A percentile compares a stretch with the other conserved stretches of the same genome.
phyloP scores from a whole-genome alignment of 2,797 vertebrate genomes.

The Linurgus olivaceus region DNA sequence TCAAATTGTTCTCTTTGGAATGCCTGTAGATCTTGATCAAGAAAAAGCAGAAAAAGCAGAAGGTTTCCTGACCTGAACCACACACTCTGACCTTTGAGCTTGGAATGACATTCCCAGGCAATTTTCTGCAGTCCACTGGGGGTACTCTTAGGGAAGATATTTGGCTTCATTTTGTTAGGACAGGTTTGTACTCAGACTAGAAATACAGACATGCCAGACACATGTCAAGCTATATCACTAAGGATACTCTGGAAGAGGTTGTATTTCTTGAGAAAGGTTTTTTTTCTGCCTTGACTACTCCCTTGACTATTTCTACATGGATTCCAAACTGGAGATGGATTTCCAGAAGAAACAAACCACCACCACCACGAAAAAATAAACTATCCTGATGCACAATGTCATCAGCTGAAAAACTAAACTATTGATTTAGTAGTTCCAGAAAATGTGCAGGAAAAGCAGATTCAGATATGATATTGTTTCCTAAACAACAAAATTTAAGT shows the following conservation, averaged over 20 bases:
- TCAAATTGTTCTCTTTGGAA: neutral
- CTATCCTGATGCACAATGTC: neutral
- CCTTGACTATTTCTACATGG: neutral
- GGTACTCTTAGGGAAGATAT: neutral
- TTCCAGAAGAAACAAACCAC: constrained; percentile 24
- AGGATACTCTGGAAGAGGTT: neutral
- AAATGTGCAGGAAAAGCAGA: neutral
- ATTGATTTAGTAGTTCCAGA: neutral
- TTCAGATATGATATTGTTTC: neutral
- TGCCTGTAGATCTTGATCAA: neutral
- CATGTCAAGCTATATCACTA: neutral
- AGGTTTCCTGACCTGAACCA: constrained; percentile 23
- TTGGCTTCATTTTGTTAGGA: neutral
- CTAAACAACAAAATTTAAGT: neutral
- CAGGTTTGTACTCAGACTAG: neutral
- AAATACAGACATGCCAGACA: constrained; percentile 31
- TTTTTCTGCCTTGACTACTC: neutral
- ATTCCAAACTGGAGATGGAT: constrained; percentile 13
- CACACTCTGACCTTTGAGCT: constrained; percentile 18
- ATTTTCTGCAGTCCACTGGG: constrained; percentile 1
- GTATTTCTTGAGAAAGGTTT: neutral
- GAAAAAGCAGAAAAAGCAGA: constrained; percentile 3
- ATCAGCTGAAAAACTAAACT: neutral
- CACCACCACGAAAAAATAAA: neutral
- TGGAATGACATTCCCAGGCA: constrained; percentile 28